phyloP scores from a whole-genome alignment of 2,888 invertebrate species.

The Exocentrus adspersus region DNA sequence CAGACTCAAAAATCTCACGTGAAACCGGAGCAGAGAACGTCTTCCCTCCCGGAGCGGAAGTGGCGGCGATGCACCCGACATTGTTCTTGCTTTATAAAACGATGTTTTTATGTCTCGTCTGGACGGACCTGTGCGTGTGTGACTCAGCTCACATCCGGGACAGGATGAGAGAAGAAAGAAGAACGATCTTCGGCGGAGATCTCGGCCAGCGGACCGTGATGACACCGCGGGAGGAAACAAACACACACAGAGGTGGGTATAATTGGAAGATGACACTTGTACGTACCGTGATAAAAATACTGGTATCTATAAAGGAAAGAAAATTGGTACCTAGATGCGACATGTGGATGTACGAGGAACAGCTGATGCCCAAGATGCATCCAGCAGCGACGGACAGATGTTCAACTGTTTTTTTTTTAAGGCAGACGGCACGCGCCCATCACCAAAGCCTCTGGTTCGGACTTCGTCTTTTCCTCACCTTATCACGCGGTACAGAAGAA shows the following conservation, averaged over 20 bases:
- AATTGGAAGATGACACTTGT: neutral
- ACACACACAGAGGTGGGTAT: too few relatives aligned
- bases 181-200: conserved; percentile 31
- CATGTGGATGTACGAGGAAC: conserved; percentile 52
- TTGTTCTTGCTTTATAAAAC: conserved; percentile 13
- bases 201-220: conserved; percentile 34
- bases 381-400: conserved; percentile 59
- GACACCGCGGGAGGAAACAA: too few relatives aligned
- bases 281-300: conserved; percentile 4
- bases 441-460: conserved; percentile 21
- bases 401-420: conserved; percentile 53
- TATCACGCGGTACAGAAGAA: too few relatives aligned
- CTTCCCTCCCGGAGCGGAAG: neutral
- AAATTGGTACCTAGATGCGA: conserved; percentile 25
- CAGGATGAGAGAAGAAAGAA: conserved; percentile 32
- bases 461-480: conserved; percentile 30
- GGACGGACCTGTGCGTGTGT: conserved; percentile 28
- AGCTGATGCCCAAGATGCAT: conserved; percentile 60
- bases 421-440: conserved; percentile 62
- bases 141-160: conserved; percentile 33
- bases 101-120: conserved; percentile 10
- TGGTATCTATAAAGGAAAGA: conserved; percentile 9
- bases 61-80: neutral
- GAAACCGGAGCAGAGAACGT: neutral
- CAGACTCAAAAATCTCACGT: too few relatives aligned